Evolutionary conservation across 2,113 vertebrate genomes (phyloP).

Genomic region (Trematocara unimaculatum): DNA sequence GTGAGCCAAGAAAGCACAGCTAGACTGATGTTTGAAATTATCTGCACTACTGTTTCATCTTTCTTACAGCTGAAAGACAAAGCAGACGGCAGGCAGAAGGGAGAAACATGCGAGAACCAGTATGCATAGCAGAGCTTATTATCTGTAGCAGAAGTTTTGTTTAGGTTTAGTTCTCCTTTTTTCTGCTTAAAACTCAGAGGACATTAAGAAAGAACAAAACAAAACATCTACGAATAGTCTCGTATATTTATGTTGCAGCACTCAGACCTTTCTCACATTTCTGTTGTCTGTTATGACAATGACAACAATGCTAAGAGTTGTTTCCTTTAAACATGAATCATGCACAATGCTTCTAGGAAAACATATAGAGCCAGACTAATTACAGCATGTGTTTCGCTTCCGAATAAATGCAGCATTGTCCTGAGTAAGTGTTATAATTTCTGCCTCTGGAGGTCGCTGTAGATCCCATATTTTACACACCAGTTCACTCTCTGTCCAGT

Average conservation of each 20-base stretch:
- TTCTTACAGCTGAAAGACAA: slow-evolving; percentile 4
- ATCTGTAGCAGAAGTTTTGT: neutral
- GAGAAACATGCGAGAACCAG: neutral
- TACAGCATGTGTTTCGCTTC: neutral
- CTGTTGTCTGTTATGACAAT: neutral
- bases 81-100: neutral
- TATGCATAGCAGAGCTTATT: neutral
- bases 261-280: neutral
- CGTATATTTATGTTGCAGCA: neutral
- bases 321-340: neutral
- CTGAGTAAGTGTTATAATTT: slow-evolving; percentile 28
- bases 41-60: slow-evolving; percentile 29
- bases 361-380: neutral
- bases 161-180: neutral
- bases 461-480: slow-evolving; percentile 56
- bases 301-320: neutral
- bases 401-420: neutral
- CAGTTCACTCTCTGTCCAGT: neutral
- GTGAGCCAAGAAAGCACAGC: slow-evolving; percentile 32
- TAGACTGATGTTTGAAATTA: slow-evolving; percentile 63
- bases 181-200: neutral
- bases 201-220: neutral
- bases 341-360: neutral
- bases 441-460: slow-evolving; percentile 77
- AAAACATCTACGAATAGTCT: neutral